These are phyloP conservation scores for Meteorus sp. DNA, from an alignment of 1,140 invertebrate genomes.

Conservation along the genomic window DNA sequence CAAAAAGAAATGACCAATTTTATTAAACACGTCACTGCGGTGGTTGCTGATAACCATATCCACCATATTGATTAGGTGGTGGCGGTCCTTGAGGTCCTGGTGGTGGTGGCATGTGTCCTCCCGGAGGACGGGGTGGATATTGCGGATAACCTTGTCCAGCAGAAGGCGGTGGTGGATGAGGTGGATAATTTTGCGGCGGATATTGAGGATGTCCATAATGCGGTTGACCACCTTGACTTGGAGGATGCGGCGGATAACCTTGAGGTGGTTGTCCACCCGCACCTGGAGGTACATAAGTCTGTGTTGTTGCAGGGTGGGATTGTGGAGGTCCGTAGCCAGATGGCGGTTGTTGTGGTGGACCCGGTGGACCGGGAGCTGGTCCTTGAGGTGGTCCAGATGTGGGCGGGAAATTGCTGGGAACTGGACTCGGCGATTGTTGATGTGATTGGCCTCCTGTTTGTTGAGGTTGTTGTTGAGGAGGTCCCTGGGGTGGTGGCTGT, in stretches of 20 bases:
- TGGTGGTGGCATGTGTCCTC: slow-evolving; percentile 55
- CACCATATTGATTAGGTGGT: slow-evolving; percentile 57
- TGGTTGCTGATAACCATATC: slow-evolving; percentile 58
- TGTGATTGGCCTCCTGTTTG: slow-evolving; percentile 24
- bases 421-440: slow-evolving; percentile 52
- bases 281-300: slow-evolving; percentile 53
- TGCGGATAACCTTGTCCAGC: slow-evolving; percentile 54
- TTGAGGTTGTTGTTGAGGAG: slow-evolving; percentile 41
- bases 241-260: slow-evolving; percentile 53
- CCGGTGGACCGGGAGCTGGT: slow-evolving; percentile 27
- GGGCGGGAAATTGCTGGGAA: slow-evolving; percentile 54
- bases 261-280: slow-evolving; percentile 53
- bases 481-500: slow-evolving; percentile 45
- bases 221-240: slow-evolving; percentile 45
- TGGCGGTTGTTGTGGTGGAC: slow-evolving; percentile 44
- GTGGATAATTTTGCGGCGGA: slow-evolving; percentile 55
- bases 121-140: slow-evolving; percentile 53
- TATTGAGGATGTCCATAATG: slow-evolving; percentile 58
- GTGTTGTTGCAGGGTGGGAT: slow-evolving; percentile 52
- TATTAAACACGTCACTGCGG: slow-evolving; percentile 49
- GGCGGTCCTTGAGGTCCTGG: slow-evolving; percentile 57
- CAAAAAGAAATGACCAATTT: slow-evolving; percentile 12
- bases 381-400: slow-evolving; percentile 50
- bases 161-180: slow-evolving; percentile 54
- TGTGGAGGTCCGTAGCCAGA: slow-evolving; percentile 49